phyloP scores from a whole-genome alignment of 2,113 vertebrate species.

The Talpa occidentalis region DNA sequence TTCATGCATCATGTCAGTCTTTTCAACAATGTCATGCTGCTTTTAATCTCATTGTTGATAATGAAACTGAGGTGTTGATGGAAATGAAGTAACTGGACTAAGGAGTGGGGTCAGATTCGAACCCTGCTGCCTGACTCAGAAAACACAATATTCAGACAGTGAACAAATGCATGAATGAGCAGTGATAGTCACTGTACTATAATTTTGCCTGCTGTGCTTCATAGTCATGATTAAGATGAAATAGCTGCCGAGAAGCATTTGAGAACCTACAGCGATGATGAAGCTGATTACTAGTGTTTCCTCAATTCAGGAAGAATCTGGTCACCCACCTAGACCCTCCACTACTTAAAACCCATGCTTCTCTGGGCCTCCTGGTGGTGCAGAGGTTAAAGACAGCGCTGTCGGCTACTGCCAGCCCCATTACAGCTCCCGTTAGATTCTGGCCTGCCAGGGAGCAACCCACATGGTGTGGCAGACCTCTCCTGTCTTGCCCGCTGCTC shows the following conservation, averaged over 20 bases:
- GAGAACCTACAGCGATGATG: not conserved
- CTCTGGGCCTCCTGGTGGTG: too few species aligned
- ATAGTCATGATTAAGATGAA: constrained; percentile 21
- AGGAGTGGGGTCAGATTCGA: not conserved
- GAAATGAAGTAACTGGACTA: not conserved
- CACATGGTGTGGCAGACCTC: too few species aligned
- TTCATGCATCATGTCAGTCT: not conserved
- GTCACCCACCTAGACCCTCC: not conserved
- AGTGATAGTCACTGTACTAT: not conserved
- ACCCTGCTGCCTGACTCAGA: not conserved
- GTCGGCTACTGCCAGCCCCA: too few species aligned
- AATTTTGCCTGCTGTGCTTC: constrained; percentile 11
- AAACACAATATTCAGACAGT: not conserved
- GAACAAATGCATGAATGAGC: not conserved
- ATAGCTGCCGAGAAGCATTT: not conserved
- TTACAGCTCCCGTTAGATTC: too few species aligned
- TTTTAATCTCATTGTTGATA: not conserved
- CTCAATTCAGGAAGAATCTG: not conserved
- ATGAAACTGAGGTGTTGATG: not conserved
- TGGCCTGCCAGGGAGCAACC: too few species aligned
- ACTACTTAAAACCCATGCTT: not conserved
- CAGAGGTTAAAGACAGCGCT: too few species aligned
- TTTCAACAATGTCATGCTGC: not conserved
- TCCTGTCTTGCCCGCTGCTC: too few species aligned
- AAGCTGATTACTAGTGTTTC: not conserved